These are phyloP conservation scores for Troglohyphantes excavatus DNA, from an alignment of 2,888 invertebrate genomes.

Conservation along the genomic window DNA sequence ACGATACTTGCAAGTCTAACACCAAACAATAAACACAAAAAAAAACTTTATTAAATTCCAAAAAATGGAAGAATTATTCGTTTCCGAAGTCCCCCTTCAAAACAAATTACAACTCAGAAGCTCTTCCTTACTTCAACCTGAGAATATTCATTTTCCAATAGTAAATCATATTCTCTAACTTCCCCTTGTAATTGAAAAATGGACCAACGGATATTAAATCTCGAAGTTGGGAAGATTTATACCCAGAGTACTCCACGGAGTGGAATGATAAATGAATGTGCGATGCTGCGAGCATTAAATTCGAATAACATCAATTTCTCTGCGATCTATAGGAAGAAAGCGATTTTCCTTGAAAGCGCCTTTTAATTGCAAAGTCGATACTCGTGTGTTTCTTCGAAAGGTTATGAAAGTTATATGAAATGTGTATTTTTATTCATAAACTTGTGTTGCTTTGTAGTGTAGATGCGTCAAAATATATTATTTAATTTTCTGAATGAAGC, in stretches of 20 bases:
- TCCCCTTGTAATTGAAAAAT: not conserved
- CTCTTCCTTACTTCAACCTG: not conserved
- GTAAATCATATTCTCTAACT: not conserved
- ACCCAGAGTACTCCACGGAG: not conserved
- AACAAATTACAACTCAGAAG: too few relatives aligned
- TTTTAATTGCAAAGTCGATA: constrained; percentile 1
- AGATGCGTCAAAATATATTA: too few relatives aligned
- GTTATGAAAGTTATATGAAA: too few relatives aligned
- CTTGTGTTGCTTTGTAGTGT: too few relatives aligned
- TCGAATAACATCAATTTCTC: not conserved
- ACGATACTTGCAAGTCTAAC: too few relatives aligned
- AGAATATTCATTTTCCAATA: not conserved
- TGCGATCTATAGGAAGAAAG: not conserved
- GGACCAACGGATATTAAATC: not conserved
- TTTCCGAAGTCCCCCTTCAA: too few relatives aligned
- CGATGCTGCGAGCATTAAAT: not conserved
- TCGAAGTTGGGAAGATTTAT: not conserved
- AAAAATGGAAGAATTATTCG: too few relatives aligned
- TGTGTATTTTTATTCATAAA: too few relatives aligned
- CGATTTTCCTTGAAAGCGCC: not conserved
- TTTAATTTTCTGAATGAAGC: too few relatives aligned
- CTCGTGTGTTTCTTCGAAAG: too few relatives aligned
- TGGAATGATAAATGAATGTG: not conserved
- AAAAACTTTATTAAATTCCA: too few relatives aligned
- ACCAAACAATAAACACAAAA: too few relatives aligned